Evolutionary conservation across 2,797 vertebrate genomes (phyloP), one percentile per base, ranked within the genome.

Genomic region (Zalophus californianus): DNA sequence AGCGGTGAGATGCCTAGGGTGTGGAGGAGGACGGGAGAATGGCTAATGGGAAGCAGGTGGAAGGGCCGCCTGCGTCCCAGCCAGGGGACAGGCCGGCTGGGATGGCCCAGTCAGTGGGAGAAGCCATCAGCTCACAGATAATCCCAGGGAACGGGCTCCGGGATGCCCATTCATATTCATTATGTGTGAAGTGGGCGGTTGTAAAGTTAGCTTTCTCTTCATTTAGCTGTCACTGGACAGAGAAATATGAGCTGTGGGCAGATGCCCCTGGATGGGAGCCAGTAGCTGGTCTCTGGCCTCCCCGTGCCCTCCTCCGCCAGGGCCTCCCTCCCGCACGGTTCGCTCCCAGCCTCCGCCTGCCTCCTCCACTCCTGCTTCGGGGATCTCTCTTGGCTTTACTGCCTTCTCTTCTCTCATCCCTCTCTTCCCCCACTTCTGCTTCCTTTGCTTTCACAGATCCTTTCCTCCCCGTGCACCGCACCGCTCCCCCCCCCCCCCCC

Each of bases 191-290:
- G 97, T 80, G 16, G 95, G 90, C 25, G 44, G 97, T 96, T 98
- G 97, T 98, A 97, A 98, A 98, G 97, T 92, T 96, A 90, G 96
- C 97, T 96, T 95, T 97, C 97, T 97, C 96, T 97, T 98, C 97
- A 97, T 98, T 97, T 96, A 96, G 95, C 97, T 98, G 98, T 98
- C 98, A 98, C 79, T 86, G 80, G 68, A 62, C 80, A 94, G 91
- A 98, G 96, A 98, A 98, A 98, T 97, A 98, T 95, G 98, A 98
- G 97, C 98, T 98, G 98, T 95, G 96, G 96, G 93, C 77, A 97
- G 98, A 98, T 95, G 96, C 86, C 93, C 96, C 97, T 97, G 97
- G 97, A 95, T 77, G 66, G 79, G 91, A 96, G 98, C 98, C 97
- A 98, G 96, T 60, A 97, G 96, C 96, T 77, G 23, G 97, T 48